phyloP scores from a whole-genome alignment of 92 coral and sea anemone genomes.

The Siderastrea siderea region DNA sequence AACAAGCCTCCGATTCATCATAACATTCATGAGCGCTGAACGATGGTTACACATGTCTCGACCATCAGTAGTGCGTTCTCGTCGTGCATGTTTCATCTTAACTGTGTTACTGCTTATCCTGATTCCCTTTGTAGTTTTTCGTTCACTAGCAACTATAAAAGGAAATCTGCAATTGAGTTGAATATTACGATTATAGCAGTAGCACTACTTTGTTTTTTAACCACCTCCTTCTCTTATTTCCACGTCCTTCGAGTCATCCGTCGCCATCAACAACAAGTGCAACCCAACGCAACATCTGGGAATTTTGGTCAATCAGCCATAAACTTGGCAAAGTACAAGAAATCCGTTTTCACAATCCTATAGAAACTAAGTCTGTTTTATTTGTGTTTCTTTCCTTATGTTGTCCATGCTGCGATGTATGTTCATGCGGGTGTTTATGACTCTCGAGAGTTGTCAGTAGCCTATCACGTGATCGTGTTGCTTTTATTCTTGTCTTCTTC shows the following conservation, averaged over 20 bases:
- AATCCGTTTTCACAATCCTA: neutral
- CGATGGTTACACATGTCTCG: conserved; percentile 1
- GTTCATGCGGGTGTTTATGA: neutral
- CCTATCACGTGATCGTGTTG: no score
- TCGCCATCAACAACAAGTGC: neutral
- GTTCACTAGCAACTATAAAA: neutral
- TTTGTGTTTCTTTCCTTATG: neutral
- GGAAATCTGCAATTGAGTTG: neutral
- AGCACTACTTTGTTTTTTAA: neutral
- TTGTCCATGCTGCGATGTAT: neutral
- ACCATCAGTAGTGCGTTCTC: neutral
- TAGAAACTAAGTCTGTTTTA: neutral
- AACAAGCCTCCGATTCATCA: neutral
- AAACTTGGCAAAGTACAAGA: conserved; percentile 2
- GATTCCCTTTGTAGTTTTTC: neutral
- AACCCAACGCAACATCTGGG: neutral
- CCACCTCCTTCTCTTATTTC: neutral
- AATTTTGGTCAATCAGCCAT: neutral
- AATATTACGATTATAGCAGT: neutral
- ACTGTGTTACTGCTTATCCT: neutral
- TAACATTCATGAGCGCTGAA: neutral
- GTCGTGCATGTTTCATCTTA: neutral
- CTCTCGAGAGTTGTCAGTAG: neutral
- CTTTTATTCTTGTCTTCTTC: neutral
- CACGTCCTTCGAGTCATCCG: neutral